phyloP scores from a whole-genome alignment of 2,113 vertebrate species.

The Sorex araneus region DNA sequence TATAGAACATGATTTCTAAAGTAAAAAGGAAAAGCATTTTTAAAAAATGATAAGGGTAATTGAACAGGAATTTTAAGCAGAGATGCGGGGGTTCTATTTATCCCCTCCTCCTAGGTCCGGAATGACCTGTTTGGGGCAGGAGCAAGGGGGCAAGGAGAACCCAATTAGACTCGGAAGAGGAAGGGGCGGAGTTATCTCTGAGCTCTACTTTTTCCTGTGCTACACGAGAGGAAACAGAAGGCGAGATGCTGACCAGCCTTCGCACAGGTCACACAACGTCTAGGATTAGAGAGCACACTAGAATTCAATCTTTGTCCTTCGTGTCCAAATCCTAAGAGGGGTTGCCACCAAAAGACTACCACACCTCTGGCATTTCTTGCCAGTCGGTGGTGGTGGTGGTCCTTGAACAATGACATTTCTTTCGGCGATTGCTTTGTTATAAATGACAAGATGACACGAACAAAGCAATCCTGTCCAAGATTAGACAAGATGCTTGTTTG shows the following conservation, averaged over 20 bases:
- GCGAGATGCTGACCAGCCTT: neutral
- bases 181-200: neutral
- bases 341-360: neutral
- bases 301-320: neutral
- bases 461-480: neutral
- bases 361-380: neutral
- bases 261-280: neutral
- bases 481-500: neutral
- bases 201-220: neutral
- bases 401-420: neutral
- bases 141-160: neutral
- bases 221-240: neutral
- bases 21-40: constrained; percentile 26
- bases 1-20: constrained; percentile 59
- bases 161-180: neutral
- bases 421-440: neutral
- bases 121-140: neutral
- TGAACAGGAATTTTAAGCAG: constrained; percentile 21
- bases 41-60: constrained; percentile 64
- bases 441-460: neutral
- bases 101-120: neutral
- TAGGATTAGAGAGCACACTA: neutral
- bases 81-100: neutral
- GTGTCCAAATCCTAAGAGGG: neutral
- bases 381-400: neutral